A percentile compares a stretch with the other conserved stretches of the same genome.
phyloP scores from a whole-genome alignment of 2,888 invertebrate species.

The Philaethria dido region DNA sequence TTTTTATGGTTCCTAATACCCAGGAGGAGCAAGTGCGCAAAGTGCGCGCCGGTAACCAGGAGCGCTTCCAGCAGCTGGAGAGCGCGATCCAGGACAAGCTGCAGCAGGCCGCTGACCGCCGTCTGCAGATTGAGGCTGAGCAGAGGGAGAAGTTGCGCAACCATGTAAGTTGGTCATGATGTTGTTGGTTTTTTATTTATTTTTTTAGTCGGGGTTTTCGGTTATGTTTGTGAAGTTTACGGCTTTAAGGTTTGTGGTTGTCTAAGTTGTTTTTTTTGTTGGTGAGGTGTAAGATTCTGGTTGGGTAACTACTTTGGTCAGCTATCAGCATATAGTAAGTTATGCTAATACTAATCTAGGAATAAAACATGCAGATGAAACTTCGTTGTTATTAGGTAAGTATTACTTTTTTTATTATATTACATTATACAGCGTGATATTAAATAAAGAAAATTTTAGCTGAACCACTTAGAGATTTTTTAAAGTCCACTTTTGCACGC shows the following conservation, averaged over 20 bases:
- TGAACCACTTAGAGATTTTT: not conserved
- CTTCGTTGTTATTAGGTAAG: not conserved
- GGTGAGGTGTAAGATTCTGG: no score
- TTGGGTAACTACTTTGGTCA: no score
- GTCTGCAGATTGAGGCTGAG: constrained; percentile 89
- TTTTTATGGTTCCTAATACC: not conserved
- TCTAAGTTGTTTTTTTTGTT: no score
- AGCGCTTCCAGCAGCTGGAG: constrained; percentile 87
- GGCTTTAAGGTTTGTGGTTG: no score
- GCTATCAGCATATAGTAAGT: not conserved
- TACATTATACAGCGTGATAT: not conserved
- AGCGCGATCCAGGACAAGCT: constrained; percentile 85
- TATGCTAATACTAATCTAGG: not conserved
- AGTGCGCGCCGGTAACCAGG: constrained; percentile 87
- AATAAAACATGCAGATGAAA: not conserved
- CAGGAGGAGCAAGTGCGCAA: constrained; percentile 90
- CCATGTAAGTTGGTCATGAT: constrained; percentile 83
- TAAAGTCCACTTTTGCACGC: constrained; percentile 8
- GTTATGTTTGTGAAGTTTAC: not conserved
- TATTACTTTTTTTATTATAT: not conserved
- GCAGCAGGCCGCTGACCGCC: constrained; percentile 85
- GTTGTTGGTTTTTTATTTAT: not conserved
- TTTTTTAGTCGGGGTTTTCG: not conserved
- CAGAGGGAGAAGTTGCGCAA: constrained; percentile 90
- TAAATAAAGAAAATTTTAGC: not conserved